These are phyloP conservation scores for Eudemis profundana DNA, from an alignment of 2,888 invertebrate genomes.

Conservation along the genomic window DNA sequence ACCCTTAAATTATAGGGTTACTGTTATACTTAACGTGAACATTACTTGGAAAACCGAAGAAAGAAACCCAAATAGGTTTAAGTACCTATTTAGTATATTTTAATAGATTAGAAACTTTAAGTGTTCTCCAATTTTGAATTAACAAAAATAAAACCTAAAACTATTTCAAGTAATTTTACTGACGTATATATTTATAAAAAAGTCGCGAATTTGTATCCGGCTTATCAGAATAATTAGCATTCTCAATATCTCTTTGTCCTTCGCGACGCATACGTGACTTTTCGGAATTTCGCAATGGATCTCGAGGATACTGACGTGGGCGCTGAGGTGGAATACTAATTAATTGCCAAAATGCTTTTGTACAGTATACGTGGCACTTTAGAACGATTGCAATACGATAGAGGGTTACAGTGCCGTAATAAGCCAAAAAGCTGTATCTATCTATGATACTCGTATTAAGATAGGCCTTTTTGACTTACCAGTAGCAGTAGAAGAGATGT, in stretches of 20 bases:
- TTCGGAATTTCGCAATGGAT: neutral
- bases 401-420: no score
- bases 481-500: neutral
- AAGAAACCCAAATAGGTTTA: no score
- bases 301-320: neutral
- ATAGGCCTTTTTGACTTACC: no score
- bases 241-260: no score
- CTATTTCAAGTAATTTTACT: no score
- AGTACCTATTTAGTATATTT: no score
- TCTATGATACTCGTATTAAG: no score
- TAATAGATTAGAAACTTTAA: no score
- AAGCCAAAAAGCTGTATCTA: no score
- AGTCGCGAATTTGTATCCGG: neutral
- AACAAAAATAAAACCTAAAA: no score
- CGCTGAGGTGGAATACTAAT: neutral
- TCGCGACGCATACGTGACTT: constrained; percentile 2
- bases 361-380: constrained; percentile 11
- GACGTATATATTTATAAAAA: no score
- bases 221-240: neutral
- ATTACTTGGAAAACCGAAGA: neutral
- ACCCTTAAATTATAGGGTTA: neutral
- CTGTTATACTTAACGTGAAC: neutral
- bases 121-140: no score
- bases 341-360: constrained; percentile 2
- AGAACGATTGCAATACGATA: constrained; percentile 4